Base-by-base conservation (phyloP, 37 sponge, comb jelly and placozoan genomes). In the Beroe forskalii region DNA sequence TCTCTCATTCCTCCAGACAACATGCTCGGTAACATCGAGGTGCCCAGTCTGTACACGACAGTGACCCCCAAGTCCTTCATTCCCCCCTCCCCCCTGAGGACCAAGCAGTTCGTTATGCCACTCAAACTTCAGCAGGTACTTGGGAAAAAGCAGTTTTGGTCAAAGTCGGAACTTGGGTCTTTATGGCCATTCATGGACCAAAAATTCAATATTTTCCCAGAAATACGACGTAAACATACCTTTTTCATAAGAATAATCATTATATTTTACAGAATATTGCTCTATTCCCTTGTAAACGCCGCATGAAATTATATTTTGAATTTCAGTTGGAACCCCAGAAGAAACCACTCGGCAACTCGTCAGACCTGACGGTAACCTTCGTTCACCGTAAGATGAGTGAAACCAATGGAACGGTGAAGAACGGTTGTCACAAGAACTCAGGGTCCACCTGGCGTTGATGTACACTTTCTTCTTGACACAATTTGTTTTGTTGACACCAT, bases 61-160 rank as follows among this genome's bases (percentile, higher is more conserved):
- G 86, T 80, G 0, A 80, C 86, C 0, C 86, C 86, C 48, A 80
- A 80, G 48, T 80, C 86, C 55, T 80, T 80, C 86, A 32, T 80
- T 22, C 86, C 86, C n/a, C 86, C 86, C 30, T 80, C 86, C 1
- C 86, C 86, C 8, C 86, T 80, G n/a, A 9, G 86, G 42, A 24
- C 86, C 0, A 80, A 80, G 27, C 86, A 80, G 86, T 80, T 80
- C 42, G 86, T 80, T 22, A 80, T 80, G 86, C 86, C 86, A 0
- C 86, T 80, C 25, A 80, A 80, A 42, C 86, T 80, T 2, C 86
- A 80, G 25, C 86, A 80, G 86, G 86, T 80, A 48, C 6, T 6
- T 17, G 12, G 55, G 55, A 48, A 48, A 64, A 28, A n/a, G n/a
- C n/a, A n/a, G n/a, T n/a, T n/a, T n/a, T n/a, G n/a, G n/a, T n/a